Evolutionary conservation across 2,888 invertebrate species (phyloP).

Genomic region (Helicoverpa assulta): DNA sequence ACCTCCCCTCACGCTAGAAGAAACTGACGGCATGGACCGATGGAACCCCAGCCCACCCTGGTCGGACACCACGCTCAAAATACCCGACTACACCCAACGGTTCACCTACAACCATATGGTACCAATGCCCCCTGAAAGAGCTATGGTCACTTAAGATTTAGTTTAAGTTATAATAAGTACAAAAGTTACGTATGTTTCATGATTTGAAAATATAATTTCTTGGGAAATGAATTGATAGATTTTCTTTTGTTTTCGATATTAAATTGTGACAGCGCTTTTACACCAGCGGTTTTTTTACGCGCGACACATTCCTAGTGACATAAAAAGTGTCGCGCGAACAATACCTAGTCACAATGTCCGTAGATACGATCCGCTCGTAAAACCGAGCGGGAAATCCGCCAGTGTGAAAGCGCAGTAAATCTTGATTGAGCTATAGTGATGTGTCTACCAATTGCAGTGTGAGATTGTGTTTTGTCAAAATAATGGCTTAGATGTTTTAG

Average conservation of each 20-base stretch:
- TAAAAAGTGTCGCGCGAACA: no score
- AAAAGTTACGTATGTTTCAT: conserved; percentile 25
- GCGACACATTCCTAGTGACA: no score
- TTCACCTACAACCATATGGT: conserved; percentile 95
- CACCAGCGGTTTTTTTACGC: no score
- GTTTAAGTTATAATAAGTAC: neutral
- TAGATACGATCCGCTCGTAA: no score
- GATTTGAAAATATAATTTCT: conserved; percentile 29
- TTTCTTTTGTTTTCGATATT: conserved; percentile 8
- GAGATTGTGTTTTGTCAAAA: neutral
- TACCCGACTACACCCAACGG: conserved; percentile 94
- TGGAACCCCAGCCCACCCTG: conserved; percentile 97
- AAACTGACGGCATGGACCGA: conserved; percentile 94
- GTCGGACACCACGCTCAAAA: conserved; percentile 95
- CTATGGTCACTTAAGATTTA: conserved; percentile 81
- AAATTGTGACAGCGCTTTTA: no score
- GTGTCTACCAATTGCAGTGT: neutral
- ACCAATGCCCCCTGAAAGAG: conserved; percentile 91
- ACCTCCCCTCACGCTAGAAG: conserved; percentile 76
- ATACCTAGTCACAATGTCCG: no score
- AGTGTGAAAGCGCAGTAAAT: no score
- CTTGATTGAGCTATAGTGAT: no score
- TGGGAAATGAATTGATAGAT: neutral
- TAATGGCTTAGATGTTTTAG: neutral
- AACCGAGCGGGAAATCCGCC: no score